A percentile compares a stretch with the other conserved stretches of the same genome.
Conservation (phyloP, 2,113 vertebrate genomes). For the Opisthocomus hoazin region DNA sequence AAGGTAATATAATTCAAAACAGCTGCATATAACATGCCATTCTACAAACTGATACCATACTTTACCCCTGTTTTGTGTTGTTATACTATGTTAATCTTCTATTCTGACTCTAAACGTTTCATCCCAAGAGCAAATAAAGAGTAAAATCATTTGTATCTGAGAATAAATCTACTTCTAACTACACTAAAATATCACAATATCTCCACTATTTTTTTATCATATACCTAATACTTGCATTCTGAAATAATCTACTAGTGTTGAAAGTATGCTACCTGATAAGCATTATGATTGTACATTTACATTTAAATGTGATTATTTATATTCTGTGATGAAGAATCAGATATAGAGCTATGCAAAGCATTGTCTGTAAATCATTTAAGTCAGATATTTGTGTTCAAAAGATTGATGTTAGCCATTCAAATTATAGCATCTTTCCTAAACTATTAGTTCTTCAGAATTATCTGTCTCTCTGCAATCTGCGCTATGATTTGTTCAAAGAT, state of each 20-base stretch:
- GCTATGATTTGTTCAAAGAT: not conserved
- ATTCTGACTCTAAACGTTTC: constrained; percentile 31
- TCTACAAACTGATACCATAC: constrained; percentile 75
- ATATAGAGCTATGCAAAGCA: not conserved
- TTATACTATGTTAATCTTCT: constrained; percentile 51
- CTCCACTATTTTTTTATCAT: not conserved
- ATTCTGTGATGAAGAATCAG: not conserved
- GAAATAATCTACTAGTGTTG: not conserved
- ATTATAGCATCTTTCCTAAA: not conserved
- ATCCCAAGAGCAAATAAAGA: constrained; percentile 15
- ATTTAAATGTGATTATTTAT: not conserved
- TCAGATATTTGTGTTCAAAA: not conserved
- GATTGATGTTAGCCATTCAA: not conserved
- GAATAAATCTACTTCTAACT: not conserved
- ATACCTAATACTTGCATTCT: not conserved
- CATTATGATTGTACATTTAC: not conserved
- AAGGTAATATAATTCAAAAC: constrained; percentile 72
- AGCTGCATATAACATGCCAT: constrained; percentile 70
- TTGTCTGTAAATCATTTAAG: not conserved
- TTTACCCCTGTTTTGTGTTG: constrained; percentile 52
- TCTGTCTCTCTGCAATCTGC: not conserved
- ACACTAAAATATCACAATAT: not conserved
- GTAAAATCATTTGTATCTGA: not conserved
- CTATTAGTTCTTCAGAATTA: not conserved
- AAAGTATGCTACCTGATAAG: not conserved